These are phyloP conservation scores for Gobiocypris rarus DNA, from an alignment of 2,113 vertebrate genomes.

Conservation along the genomic window DNA sequence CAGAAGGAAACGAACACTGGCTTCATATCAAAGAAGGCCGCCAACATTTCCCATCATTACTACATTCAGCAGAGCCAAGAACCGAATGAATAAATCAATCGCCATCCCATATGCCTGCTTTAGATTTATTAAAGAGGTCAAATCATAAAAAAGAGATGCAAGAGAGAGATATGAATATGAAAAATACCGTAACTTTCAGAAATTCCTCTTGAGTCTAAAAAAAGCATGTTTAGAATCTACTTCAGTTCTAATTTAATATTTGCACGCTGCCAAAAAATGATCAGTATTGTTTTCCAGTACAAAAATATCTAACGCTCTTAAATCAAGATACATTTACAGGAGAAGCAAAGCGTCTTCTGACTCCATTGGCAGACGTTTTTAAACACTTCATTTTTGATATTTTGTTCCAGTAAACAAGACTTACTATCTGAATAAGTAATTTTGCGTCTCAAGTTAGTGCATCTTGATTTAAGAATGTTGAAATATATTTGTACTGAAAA, in stretches of 20 bases:
- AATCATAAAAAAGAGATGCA: not conserved
- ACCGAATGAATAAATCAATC: not conserved
- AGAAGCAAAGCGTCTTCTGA: no score
- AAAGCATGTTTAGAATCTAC: not conserved
- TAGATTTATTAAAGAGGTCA: not conserved
- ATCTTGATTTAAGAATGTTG: no score
- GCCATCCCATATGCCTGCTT: not conserved
- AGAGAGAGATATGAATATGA: not conserved
- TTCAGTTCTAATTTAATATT: not conserved
- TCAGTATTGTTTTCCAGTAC: no score
- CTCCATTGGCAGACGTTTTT: no score
- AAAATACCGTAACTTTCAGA: not conserved
- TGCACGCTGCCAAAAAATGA: not conserved
- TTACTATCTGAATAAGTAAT: no score
- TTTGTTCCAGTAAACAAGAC: no score
- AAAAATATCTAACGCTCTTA: no score
- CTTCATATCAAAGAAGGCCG: not conserved
- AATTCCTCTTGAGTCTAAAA: not conserved
- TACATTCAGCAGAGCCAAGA: not conserved
- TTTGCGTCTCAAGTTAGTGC: no score
- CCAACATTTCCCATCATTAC: slow-evolving; percentile 5
- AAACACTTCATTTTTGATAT: no score
- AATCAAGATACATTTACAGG: no score
- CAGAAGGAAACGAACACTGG: not conserved
- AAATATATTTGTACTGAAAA: no score